These are phyloP conservation scores for Macrosteles quadrilineatus DNA, from an alignment of 1,140 invertebrate species.

Conservation along the genomic window DNA sequence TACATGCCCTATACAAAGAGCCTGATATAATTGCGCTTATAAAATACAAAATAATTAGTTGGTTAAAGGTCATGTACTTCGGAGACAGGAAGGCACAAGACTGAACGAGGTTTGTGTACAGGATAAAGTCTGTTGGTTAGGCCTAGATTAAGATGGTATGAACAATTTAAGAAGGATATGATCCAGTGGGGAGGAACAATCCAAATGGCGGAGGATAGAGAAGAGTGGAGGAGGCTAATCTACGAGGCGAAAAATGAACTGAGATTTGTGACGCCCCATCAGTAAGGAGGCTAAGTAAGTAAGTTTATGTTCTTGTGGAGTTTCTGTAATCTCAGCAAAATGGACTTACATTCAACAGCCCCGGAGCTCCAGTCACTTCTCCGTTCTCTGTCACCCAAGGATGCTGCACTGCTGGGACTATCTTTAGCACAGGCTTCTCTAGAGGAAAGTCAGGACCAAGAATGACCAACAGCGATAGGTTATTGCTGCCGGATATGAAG, in stretches of 20 bases:
- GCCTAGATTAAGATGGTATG: too few species aligned
- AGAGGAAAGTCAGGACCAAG: conserved; percentile 69
- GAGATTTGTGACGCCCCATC: conserved; percentile 20
- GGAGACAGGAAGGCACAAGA: too few species aligned
- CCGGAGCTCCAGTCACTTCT: conserved; percentile 68
- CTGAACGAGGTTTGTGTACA: too few species aligned
- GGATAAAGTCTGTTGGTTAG: too few species aligned
- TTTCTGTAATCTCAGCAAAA: too few species aligned
- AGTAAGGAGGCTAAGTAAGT: conserved; percentile 10
- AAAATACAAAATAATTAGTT: too few species aligned
- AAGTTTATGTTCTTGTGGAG: too few species aligned
- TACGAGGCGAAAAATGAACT: conserved; percentile 7
- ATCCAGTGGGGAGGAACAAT: conserved; percentile 25
- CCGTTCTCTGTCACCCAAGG: conserved; percentile 66
- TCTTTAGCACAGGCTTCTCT: conserved; percentile 68
- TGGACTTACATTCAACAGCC: conserved; percentile 65
- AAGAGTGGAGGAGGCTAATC: conserved; percentile 31
- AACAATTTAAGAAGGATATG: too few species aligned
- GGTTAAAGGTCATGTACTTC: too few species aligned
- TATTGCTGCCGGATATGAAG: conserved; percentile 62
- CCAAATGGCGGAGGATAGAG: conserved; percentile 2
- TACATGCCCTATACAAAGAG: too few species aligned
- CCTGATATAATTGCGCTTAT: too few species aligned
- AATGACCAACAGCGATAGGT: conserved; percentile 64
- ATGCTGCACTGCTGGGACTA: conserved; percentile 65